Percentiles rank a stretch among this genome's conserved stretches.
phyloP scores from a whole-genome alignment of 2,888 invertebrate species.

The Ceriagrion tenellum region DNA sequence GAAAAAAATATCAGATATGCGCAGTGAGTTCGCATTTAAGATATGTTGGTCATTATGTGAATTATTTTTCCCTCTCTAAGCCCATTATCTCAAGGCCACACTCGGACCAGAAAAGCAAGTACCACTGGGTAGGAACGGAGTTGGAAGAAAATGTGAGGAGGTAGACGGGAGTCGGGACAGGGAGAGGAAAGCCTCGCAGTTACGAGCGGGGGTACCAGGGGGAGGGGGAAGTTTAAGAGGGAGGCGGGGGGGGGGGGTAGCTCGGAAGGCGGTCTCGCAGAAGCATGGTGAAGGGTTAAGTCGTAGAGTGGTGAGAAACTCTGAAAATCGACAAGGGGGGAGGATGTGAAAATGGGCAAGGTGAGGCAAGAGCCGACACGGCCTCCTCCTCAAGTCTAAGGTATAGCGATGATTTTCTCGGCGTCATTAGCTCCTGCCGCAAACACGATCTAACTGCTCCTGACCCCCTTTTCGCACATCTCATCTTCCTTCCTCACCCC shows the following conservation, averaged over 20 bases:
- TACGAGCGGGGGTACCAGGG: no score
- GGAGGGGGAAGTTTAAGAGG: no score
- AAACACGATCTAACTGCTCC: constrained; percentile 39
- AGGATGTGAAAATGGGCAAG: not conserved
- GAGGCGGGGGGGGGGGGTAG: no score
- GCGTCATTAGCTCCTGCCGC: constrained; percentile 24
- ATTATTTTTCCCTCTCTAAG: no score
- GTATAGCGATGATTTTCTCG: constrained; percentile 16
- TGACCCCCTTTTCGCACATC: constrained; percentile 31
- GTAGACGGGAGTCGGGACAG: not conserved
- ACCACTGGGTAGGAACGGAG: not conserved
- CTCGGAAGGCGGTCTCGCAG: no score
- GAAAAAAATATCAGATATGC: no score
- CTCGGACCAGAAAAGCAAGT: not conserved
- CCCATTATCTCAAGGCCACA: not conserved
- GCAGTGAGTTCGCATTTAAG: no score
- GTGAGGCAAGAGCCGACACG: not conserved
- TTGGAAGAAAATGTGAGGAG: not conserved
- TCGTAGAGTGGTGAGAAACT: no score
- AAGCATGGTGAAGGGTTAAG: no score
- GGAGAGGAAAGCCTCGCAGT: no score
- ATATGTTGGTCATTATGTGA: no score
- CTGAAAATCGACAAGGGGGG: not conserved
- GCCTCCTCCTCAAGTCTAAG: not conserved
- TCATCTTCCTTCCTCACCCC: not conserved